Conservation (phyloP, 2,113 vertebrate genomes). For the Echinops telfairi region DNA sequence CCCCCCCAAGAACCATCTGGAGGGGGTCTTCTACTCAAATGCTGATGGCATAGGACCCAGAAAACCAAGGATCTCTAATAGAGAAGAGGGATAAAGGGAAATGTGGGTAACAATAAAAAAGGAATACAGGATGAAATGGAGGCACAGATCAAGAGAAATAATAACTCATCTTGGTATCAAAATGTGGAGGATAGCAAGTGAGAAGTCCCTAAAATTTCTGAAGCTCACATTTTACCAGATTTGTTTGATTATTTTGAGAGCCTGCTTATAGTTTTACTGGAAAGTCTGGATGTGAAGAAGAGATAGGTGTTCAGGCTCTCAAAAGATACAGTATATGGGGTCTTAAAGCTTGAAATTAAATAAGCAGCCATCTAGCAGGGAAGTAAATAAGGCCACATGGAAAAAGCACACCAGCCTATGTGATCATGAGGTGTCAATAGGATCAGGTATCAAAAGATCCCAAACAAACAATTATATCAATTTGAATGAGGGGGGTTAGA, state of each 20-base stretch:
- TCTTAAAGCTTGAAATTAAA: no score
- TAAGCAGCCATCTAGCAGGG: no score
- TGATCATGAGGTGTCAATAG: no score
- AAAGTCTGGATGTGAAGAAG: slow-evolving; percentile 37
- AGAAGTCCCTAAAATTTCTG: slow-evolving; percentile 13
- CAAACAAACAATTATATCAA: no score
- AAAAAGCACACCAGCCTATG: no score
- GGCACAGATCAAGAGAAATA: not conserved
- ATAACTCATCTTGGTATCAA: not conserved
- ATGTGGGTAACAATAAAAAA: not conserved
- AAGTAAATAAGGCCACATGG: no score
- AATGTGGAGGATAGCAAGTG: slow-evolving; percentile 3
- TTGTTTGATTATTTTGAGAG: slow-evolving; percentile 10
- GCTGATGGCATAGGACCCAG: not conserved
- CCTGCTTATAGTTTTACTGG: slow-evolving; percentile 28
- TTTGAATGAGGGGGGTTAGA: no score
- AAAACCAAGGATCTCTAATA: not conserved
- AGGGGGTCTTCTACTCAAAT: not conserved
- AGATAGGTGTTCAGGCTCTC: not conserved
- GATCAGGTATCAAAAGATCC: no score
- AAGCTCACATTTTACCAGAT: slow-evolving; percentile 44
- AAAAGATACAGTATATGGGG: no score
- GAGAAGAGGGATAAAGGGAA: not conserved
- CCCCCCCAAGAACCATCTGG: not conserved
- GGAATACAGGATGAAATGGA: not conserved